Percentiles rank a stretch among this genome's conserved stretches.
Evolutionary conservation across 2,113 vertebrate genomes (phyloP).

Genomic region (Grus americana): DNA sequence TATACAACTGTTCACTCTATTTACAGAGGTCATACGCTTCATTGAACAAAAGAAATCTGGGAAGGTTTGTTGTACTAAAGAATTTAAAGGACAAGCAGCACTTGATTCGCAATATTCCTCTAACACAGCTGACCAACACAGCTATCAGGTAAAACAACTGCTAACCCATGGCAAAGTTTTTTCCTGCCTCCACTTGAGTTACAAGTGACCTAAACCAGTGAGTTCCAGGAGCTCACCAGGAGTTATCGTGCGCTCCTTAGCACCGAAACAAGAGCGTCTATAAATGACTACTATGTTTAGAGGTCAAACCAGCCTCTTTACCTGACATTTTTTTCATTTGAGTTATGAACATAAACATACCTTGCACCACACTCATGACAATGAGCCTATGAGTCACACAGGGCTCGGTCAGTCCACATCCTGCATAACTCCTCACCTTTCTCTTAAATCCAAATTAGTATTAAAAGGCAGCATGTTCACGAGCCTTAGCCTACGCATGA

Average conservation of each 20-base stretch:
- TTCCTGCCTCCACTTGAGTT: background rate
- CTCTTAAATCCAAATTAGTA: background rate
- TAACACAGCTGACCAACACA: fast-evolving
- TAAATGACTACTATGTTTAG: background rate
- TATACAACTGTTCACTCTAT: background rate
- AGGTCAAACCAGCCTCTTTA: background rate
- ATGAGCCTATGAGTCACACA: background rate
- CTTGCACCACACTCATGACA: background rate
- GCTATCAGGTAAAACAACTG: background rate
- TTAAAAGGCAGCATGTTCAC: background rate
- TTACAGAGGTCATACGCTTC: background rate
- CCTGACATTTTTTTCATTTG: background rate
- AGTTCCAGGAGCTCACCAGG: background rate
- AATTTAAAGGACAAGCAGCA: background rate
- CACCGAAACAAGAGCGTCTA: fast-evolving
- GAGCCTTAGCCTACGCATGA: background rate
- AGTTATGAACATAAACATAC: background rate
- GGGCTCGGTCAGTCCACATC: background rate
- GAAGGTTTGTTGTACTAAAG: background rate
- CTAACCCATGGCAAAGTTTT: background rate
- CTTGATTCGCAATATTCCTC: background rate
- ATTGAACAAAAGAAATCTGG: background rate
- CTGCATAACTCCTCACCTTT: background rate
- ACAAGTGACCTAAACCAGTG: background rate
- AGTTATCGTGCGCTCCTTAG: background rate